Conservation (phyloP, 1,140 invertebrate species). For the Tetramorium parvispinum region DNA sequence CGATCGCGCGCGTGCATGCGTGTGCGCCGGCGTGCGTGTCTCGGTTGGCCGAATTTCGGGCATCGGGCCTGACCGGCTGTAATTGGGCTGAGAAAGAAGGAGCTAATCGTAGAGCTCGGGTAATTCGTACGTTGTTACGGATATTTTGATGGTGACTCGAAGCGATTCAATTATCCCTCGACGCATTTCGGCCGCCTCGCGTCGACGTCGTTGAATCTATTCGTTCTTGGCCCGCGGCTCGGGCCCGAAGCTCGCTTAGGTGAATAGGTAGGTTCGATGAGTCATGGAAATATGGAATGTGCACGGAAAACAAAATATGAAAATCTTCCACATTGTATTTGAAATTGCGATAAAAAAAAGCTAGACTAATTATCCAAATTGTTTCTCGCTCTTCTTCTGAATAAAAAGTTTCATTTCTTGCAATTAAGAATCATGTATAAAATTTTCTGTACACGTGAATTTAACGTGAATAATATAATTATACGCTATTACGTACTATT, state of each 20-base stretch:
- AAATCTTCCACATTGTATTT: background rate
- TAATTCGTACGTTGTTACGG: constrained; percentile 47
- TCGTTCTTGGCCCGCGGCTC: background rate
- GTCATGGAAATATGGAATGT: background rate
- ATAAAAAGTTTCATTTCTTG: background rate
- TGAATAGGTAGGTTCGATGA: background rate
- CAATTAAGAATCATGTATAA: background rate
- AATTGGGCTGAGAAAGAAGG: constrained; percentile 41
- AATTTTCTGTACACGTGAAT: background rate
- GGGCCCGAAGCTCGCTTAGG: background rate
- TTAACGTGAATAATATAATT: background rate
- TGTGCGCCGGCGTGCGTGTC: constrained; percentile 22
- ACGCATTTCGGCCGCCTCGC: background rate
- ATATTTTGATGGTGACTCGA: constrained; percentile 47
- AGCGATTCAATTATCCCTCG: constrained; percentile 47
- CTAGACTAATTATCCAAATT: background rate
- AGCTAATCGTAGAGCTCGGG: constrained; percentile 15
- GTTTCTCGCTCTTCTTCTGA: background rate
- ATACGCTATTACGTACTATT: background rate
- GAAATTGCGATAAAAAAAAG: background rate
- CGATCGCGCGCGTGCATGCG: constrained; percentile 11
- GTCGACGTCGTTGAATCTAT: constrained; percentile 30
- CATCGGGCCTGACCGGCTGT: background rate
- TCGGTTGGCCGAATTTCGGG: constrained; percentile 41
- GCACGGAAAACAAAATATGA: too few species aligned